These are phyloP conservation scores for Lysiphlebus fabarum DNA, from an alignment of 1,140 invertebrate genomes.

Conservation along the genomic window DNA sequence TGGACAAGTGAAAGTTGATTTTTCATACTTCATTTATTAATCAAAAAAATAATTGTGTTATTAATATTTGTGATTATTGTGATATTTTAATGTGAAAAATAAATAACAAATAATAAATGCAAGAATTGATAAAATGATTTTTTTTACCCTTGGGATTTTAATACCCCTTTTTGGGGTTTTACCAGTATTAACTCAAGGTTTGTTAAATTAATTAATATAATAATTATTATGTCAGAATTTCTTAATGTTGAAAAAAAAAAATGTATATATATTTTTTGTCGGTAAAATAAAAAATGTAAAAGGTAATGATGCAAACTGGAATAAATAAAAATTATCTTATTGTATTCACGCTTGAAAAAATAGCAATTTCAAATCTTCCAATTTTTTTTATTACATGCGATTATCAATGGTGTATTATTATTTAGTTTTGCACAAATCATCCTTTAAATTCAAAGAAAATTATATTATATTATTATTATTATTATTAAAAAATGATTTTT, in stretches of 20 bases:
- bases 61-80: not conserved
- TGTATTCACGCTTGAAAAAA: too few relatives aligned
- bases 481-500: not conserved
- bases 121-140: constrained; percentile 12
- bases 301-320: too few relatives aligned
- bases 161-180: constrained; percentile 16
- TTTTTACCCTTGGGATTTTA: constrained; percentile 19
- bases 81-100: not conserved
- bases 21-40: not conserved
- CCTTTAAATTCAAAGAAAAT: too few relatives aligned
- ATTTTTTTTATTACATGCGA: too few relatives aligned
- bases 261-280: not conserved
- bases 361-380: too few relatives aligned
- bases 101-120: constrained; percentile 10
- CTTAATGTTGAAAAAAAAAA: not conserved
- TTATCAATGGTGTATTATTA: too few relatives aligned
- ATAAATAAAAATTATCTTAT: too few relatives aligned
- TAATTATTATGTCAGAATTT: not conserved
- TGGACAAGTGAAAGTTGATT: constrained; percentile 8
- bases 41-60: too few relatives aligned
- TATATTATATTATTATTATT: too few relatives aligned
- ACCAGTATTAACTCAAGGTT: constrained; percentile 10
- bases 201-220: constrained; percentile 5
- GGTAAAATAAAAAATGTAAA: not conserved
- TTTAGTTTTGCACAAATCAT: too few relatives aligned